Base-by-base conservation (phyloP, 2,113 vertebrate species). In the Enhydra lutris region DNA sequence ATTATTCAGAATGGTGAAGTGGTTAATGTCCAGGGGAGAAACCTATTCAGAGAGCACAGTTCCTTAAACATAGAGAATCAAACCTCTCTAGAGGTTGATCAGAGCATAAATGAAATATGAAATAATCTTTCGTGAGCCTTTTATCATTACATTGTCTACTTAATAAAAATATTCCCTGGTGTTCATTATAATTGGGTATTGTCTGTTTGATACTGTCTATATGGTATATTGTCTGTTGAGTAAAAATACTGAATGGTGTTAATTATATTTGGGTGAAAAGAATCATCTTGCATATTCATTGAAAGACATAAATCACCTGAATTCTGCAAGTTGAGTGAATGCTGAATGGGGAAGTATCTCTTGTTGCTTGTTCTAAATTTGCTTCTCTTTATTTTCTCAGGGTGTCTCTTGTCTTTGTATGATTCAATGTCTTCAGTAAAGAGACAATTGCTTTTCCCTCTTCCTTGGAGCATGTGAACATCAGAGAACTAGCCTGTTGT, bases 221-320 rank as follows among this genome's bases (percentile, higher is more conserved):
- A 94, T 65, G 52, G 61, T 94, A 86, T 92, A 96, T 94, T 98
- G 71, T 97, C 90, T 97, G 73, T 94, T 88, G 97, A 97, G 92
- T 96, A 96, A 97, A 95, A 97, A 87, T 92, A 95, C 57, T 96
- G 92, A 97, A 97, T 95, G 39, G 73, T 69, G 83, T 81, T 97
- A 96, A 97, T 98, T 98, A 92, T 97, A 94, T 97, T 96, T 96
- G 97, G 95, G 89, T 96, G 92, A 96, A 97, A 96, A 95, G 91
- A 97, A 95, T 26, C 67, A 88, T 95, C 83, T 95, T 96, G 83
- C 89, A 95, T 97, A 91, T 97, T 98, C 96, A 94, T 26, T 61
- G 86, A 91, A 97, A 97, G 83, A 84, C 18, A 45, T 39, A 85
- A 95, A 91, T 80, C 92, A 94, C 74, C n/a, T 67, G 89, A 85